Percentiles rank a stretch among this genome's conserved stretches.
Evolutionary conservation across 2,888 invertebrate species (phyloP).

Genomic region (Leucoma salicis): DNA sequence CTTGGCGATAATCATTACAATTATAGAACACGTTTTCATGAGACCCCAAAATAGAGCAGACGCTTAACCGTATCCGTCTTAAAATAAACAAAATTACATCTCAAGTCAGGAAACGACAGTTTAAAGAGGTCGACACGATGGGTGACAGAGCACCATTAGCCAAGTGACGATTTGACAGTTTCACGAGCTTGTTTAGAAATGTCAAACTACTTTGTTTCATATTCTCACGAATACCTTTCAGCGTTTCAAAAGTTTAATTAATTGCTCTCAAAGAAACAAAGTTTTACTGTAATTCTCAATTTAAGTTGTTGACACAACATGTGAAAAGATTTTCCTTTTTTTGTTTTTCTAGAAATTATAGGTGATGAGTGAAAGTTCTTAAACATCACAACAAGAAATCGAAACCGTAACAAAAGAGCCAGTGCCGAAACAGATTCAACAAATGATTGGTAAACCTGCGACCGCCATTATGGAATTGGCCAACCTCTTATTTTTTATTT

Average conservation of each 20-base stretch:
- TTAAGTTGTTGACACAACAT: too few relatives aligned
- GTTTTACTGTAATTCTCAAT: too few relatives aligned
- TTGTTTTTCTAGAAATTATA: conserved; percentile 5
- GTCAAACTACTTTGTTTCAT: conserved; percentile 49
- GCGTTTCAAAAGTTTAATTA: conserved; percentile 33
- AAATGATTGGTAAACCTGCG: conserved; percentile 21
- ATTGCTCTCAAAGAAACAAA: too few relatives aligned
- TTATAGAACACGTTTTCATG: conserved; percentile 14
- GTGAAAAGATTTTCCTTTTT: too few relatives aligned
- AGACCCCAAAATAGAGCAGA: conserved; percentile 31
- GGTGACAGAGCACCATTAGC: conserved; percentile 76
- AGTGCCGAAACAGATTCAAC: conserved; percentile 18
- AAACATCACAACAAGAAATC: conserved; percentile 23
- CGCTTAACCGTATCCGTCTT: conserved; percentile 42
- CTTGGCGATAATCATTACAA: conserved; percentile 18
- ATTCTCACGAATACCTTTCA: conserved; percentile 66
- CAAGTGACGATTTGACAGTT: conserved; percentile 70
- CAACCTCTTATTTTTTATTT: conserved; percentile 35
- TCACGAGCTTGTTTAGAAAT: conserved; percentile 49
- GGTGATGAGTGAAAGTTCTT: conserved; percentile 27
- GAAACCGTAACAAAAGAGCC: conserved; percentile 26
- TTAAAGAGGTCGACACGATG: conserved; percentile 68
- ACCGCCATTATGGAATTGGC: conserved; percentile 42
- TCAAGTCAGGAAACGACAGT: conserved; percentile 66
- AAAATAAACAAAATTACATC: conserved; percentile 42